Base-by-base conservation (phyloP, 1,140 invertebrate genomes). In the Temnothorax nylanderi region DNA sequence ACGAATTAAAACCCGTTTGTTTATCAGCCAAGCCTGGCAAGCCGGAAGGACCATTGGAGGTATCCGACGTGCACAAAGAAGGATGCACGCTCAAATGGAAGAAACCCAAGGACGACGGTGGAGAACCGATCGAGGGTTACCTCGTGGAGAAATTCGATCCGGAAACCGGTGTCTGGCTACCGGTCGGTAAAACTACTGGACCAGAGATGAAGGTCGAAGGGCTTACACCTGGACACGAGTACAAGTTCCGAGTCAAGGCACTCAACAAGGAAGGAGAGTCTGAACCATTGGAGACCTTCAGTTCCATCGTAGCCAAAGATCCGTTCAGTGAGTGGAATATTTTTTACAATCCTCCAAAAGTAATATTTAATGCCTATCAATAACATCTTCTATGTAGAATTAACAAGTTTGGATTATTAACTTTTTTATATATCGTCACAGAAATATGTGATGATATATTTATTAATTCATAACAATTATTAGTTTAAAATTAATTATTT, bases 171-270 rank as follows among this genome's bases (percentile, higher is more conserved):
- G 96, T 98, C 78, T 99, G 98, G 98, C 92, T 99, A 80, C 98
- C 98, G 21, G 97, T 98, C 69, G 98, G 98, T 62, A 98, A 98
- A 94, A 97, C 97, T 37, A 96, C 96, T 82, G 97, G 97, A 37
- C 98, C 98, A 10, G 98, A 99, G 94, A 97, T 98, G 96, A 97
- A 98, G 94, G 98, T 99, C 0, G 97, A 97, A 86, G 98, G 98
- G 34, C 94, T 99, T 54, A 98, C 98, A 85, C 98, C 98, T 84
- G 99, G 99, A 81, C 98, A 99, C 93, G 98, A 99, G 93, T 99
- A 99, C 94, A 98, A 99, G 96, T 99, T 99, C 97, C 96, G 99
- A 82, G 99, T 99, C 1, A 99, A 99, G 92, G 99, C 99, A 11
- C 95, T 99, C 10, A 99, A 99, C 94, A 98, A 98, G 91, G 98